Conservation (phyloP, 1,140 invertebrate species). For the Rhyacophila brunnea region DNA sequence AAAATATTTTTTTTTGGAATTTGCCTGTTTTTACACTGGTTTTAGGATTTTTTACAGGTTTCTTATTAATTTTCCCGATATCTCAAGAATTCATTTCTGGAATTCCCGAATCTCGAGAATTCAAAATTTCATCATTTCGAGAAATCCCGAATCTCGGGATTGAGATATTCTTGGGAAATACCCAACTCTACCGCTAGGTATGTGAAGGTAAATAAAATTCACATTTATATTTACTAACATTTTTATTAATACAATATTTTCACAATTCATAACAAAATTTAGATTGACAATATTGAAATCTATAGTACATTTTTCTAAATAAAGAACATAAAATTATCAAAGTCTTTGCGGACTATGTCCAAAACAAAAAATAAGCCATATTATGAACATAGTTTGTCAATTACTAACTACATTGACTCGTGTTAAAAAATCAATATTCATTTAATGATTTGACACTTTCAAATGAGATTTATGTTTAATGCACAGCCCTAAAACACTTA, state of each 20-base stretch:
- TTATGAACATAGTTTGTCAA: neutral
- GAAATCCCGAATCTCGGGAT: no score
- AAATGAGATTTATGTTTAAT: conserved; percentile 23
- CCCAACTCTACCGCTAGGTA: no score
- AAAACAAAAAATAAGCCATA: neutral
- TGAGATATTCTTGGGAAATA: no score
- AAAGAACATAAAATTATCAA: neutral
- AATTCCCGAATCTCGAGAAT: no score
- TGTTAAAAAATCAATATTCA: conserved; percentile 6
- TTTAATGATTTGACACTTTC: conserved; percentile 6
- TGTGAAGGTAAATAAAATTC: neutral
- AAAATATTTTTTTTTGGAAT: no score
- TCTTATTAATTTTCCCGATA: no score
- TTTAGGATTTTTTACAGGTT: no score
- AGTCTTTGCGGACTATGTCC: conserved; percentile 8
- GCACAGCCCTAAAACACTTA: conserved; percentile 24
- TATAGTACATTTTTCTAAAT: neutral
- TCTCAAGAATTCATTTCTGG: no score
- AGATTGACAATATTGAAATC: neutral
- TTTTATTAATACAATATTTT: neutral
- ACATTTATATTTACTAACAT: neutral
- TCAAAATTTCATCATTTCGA: no score
- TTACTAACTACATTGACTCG: conserved; percentile 22
- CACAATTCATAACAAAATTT: conserved; percentile 2
- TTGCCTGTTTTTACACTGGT: no score